Conservation (phyloP, 92 coral and sea anemone genomes). For the Pocillopora grandis region DNA sequence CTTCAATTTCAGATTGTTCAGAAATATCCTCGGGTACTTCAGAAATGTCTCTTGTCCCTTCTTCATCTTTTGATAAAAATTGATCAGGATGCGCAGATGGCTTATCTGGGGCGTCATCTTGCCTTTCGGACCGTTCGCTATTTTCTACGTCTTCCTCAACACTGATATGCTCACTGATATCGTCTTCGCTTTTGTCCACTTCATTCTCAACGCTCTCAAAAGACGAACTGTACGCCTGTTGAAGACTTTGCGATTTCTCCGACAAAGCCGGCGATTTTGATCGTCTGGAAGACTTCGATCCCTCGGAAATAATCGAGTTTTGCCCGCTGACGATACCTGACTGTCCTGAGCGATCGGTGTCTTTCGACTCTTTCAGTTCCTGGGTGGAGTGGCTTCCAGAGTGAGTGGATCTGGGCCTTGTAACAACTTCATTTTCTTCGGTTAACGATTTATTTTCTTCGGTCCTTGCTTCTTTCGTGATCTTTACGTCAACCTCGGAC, state of each 20-base stretch:
- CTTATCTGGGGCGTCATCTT: neutral
- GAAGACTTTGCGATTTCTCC: slow-evolving; percentile 39
- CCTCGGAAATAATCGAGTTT: slow-evolving; percentile 19
- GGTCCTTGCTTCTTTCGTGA: slow-evolving; percentile 51
- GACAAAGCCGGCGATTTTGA: slow-evolving; percentile 7
- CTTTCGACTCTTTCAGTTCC: slow-evolving; percentile 10
- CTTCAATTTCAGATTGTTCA: slow-evolving; percentile 55
- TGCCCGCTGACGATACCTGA: slow-evolving; percentile 5
- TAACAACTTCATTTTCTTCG: slow-evolving; percentile 44
- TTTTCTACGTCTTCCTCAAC: slow-evolving; percentile 42
- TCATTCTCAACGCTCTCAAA: slow-evolving; percentile 69
- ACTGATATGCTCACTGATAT: slow-evolving; percentile 73
- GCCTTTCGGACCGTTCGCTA: slow-evolving; percentile 1
- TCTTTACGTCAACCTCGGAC: neutral
- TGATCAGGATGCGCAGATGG: neutral
- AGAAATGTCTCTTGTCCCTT: neutral
- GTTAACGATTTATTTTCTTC: slow-evolving; percentile 56
- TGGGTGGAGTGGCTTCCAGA: slow-evolving; percentile 22
- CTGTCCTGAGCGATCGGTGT: slow-evolving; percentile 11
- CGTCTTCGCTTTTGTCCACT: slow-evolving; percentile 59
- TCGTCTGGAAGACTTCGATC: slow-evolving; percentile 31
- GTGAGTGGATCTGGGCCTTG: slow-evolving; percentile 36
- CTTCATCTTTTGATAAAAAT: slow-evolving; percentile 4
- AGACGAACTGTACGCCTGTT: slow-evolving; percentile 64
- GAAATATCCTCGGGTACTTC: slow-evolving; percentile 40